A percentile compares a stretch with the other conserved stretches of the same genome.
These are phyloP conservation scores for Regulus satrapa DNA, from an alignment of 2,113 vertebrate species.

Conservation along the genomic window DNA sequence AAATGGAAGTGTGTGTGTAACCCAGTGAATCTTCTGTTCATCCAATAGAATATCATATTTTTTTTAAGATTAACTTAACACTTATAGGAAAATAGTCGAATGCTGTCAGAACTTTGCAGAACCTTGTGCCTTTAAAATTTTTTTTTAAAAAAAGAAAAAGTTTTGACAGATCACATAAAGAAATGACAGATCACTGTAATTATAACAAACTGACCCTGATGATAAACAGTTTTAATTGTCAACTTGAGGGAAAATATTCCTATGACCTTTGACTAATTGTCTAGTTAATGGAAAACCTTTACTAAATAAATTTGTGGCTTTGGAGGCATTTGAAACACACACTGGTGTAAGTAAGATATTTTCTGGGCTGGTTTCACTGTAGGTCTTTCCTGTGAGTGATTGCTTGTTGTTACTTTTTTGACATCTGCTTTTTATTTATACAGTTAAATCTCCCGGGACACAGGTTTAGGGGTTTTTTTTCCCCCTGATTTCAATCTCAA, in stretches of 20 bases:
- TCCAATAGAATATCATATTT: neutral
- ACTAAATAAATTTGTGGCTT: conserved; percentile 57
- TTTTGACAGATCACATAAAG: conserved; percentile 47
- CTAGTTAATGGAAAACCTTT: conserved; percentile 32
- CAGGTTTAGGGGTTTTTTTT: neutral
- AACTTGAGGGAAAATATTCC: conserved; percentile 17
- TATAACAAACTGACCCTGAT: conserved; percentile 47
- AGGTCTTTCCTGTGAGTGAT: conserved; percentile 33
- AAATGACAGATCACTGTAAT: conserved; percentile 51
- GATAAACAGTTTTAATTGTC: conserved; percentile 54
- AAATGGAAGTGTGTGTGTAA: neutral
- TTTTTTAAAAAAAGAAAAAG: neutral
- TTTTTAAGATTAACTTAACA: neutral
- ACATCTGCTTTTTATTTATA: conserved; percentile 58
- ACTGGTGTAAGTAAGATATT: neutral
- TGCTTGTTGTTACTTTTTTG: conserved; percentile 58
- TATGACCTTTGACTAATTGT: conserved; percentile 55
- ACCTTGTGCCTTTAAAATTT: neutral
- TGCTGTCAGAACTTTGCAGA: neutral
- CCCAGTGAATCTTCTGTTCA: neutral
- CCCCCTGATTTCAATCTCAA: neutral
- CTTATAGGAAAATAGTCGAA: neutral
- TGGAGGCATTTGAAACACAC: conserved; percentile 25
- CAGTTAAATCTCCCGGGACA: conserved; percentile 21
- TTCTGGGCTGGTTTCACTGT: neutral